A percentile compares a stretch with the other conserved stretches of the same genome.
These are phyloP conservation scores for Silurus glanis DNA, from an alignment of 2,113 vertebrate species.

Conservation along the genomic window DNA sequence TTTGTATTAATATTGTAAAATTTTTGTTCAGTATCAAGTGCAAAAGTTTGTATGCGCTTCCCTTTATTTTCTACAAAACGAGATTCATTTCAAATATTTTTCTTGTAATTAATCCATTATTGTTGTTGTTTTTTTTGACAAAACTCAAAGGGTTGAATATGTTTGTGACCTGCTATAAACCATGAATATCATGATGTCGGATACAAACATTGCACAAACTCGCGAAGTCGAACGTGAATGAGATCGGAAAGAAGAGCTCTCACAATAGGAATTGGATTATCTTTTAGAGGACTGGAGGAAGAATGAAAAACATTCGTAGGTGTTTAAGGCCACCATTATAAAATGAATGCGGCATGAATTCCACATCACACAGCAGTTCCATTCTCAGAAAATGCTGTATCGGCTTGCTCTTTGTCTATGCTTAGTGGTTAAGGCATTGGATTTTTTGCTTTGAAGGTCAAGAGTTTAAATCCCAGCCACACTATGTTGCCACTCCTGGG, in stretches of 20 bases:
- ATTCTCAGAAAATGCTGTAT: not conserved
- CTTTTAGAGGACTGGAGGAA: not conserved
- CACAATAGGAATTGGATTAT: not conserved
- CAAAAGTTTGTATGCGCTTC: not conserved
- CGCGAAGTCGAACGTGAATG: not conserved
- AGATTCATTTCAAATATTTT: not conserved
- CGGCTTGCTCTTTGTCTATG: not conserved
- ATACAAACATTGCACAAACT: not conserved
- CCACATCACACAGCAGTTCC: not conserved
- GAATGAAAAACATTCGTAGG: not conserved
- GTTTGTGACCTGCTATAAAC: not conserved
- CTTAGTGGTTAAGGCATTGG: too few relatives aligned
- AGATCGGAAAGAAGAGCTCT: not conserved
- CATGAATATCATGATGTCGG: not conserved
- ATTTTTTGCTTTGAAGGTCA: too few relatives aligned
- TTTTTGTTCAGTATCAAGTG: not conserved
- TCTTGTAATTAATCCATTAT: too few relatives aligned
- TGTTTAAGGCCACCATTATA: not conserved
- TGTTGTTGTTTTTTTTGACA: too few relatives aligned
- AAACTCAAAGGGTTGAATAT: too few relatives aligned
- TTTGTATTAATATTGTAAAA: too few relatives aligned
- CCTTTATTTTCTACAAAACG: not conserved
- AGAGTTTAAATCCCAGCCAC: too few relatives aligned
- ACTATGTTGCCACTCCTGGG: too few relatives aligned
- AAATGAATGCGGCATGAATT: not conserved